These are phyloP conservation scores for Eupithecia tripunctaria DNA, from an alignment of 2,888 invertebrate species.

Conservation along the genomic window DNA sequence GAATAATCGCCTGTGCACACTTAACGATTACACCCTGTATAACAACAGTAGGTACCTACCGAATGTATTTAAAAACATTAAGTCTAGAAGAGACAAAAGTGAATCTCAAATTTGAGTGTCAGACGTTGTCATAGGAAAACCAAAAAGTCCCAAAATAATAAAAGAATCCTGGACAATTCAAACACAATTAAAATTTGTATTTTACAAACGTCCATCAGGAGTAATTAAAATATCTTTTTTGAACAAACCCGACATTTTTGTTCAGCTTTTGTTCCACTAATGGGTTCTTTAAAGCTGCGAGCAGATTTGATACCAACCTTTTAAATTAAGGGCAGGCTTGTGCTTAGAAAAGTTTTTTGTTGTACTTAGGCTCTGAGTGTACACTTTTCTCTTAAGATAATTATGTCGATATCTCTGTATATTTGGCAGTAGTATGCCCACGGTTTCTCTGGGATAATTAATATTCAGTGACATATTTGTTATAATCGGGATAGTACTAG, in stretches of 20 bases:
- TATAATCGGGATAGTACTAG: no score
- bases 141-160: background rate
- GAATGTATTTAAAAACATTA: no score
- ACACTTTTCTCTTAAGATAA: background rate
- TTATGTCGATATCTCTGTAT: background rate
- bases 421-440: background rate
- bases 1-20: no score
- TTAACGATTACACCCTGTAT: no score
- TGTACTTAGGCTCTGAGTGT: background rate
- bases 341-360: background rate
- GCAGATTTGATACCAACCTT: constrained; percentile 40
- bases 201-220: constrained; percentile 38
- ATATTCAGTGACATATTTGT: background rate
- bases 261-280: constrained; percentile 56
- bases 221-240: constrained; percentile 65
- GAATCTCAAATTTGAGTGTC: background rate
- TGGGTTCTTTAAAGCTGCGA: constrained; percentile 53
- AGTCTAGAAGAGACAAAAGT: background rate
- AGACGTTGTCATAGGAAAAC: background rate
- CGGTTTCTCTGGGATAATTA: background rate
- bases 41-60: no score
- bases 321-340: background rate
- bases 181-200: constrained; percentile 25
- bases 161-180: constrained; percentile 5
- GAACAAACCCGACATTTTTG: constrained; percentile 51